These are phyloP conservation scores for Drosophila ochracea DNA, from an alignment of 2,888 invertebrate species.

Conservation along the genomic window DNA sequence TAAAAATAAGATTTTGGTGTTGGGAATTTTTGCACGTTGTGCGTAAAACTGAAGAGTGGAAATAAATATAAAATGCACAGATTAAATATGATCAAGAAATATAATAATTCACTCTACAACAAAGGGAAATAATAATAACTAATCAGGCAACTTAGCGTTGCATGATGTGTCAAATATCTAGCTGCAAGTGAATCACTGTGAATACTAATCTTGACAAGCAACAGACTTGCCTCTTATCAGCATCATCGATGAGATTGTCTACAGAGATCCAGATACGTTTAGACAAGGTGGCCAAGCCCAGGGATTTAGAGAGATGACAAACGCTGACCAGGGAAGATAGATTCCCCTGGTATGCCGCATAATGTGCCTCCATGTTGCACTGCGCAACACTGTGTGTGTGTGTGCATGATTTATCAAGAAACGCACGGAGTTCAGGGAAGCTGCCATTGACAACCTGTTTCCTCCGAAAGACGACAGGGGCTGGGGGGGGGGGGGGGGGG, in stretches of 20 bases:
- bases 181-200: not conserved
- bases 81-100: too few relatives aligned
- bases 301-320: constrained; percentile 30
- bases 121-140: not conserved
- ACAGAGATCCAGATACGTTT: not conserved
- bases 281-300: constrained; percentile 25
- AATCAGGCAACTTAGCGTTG: not conserved
- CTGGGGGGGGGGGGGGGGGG: not conserved
- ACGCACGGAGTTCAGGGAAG: constrained; percentile 64
- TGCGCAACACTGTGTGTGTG: constrained; percentile 24
- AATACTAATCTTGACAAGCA: not conserved
- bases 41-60: not conserved
- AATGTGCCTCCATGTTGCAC: constrained; percentile 11
- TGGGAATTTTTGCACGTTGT: not conserved
- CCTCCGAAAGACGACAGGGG: constrained; percentile 43
- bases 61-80: not conserved
- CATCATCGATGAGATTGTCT: constrained; percentile 25
- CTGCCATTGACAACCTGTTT: constrained; percentile 74
- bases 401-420: constrained; percentile 68
- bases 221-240: constrained; percentile 22
- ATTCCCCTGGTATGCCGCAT: not conserved
- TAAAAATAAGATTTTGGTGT: constrained; percentile 34
- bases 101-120: not conserved
- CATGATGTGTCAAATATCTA: not conserved
- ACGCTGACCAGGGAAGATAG: constrained; percentile 9